These are phyloP conservation scores for Ceyx cyanopectus DNA, from an alignment of 2,113 vertebrate species.

Conservation along the genomic window DNA sequence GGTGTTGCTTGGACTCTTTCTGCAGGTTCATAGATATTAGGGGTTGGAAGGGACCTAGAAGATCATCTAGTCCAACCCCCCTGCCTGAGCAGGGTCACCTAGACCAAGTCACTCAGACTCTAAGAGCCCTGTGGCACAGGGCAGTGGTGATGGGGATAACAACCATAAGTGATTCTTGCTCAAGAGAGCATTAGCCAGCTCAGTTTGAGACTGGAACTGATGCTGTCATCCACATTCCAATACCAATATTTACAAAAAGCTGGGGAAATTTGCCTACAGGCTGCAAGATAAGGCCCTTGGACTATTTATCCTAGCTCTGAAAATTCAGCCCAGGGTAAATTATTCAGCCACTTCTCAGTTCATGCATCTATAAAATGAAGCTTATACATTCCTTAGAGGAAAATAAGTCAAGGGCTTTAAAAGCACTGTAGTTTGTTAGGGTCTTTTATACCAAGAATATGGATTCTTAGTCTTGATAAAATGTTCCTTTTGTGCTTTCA, in stretches of 20 bases:
- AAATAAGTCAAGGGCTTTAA: background rate
- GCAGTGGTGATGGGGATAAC: background rate
- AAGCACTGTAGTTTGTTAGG: background rate
- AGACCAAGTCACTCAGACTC: no score
- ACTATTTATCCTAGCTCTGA: background rate
- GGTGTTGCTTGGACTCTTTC: fast-evolving
- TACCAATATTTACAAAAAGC: background rate
- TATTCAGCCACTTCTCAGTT: background rate
- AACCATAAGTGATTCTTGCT: background rate
- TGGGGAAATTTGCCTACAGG: background rate
- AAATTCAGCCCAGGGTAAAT: background rate
- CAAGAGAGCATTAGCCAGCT: background rate
- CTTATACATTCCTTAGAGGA: background rate
- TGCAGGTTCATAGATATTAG: background rate
- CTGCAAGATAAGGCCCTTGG: background rate
- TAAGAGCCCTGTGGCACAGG: background rate
- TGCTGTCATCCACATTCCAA: background rate
- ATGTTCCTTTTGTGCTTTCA: background rate
- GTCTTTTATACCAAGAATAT: background rate
- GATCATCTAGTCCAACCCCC: no score
- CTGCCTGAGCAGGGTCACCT: no score
- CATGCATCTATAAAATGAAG: background rate
- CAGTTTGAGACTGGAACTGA: background rate
- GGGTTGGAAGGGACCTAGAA: no score
- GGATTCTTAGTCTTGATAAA: background rate